Evolutionary conservation across 2,797 vertebrate genomes (phyloP), one percentile per base, ranked within the genome.

Genomic region (Coccyzus lansbergi): DNA sequence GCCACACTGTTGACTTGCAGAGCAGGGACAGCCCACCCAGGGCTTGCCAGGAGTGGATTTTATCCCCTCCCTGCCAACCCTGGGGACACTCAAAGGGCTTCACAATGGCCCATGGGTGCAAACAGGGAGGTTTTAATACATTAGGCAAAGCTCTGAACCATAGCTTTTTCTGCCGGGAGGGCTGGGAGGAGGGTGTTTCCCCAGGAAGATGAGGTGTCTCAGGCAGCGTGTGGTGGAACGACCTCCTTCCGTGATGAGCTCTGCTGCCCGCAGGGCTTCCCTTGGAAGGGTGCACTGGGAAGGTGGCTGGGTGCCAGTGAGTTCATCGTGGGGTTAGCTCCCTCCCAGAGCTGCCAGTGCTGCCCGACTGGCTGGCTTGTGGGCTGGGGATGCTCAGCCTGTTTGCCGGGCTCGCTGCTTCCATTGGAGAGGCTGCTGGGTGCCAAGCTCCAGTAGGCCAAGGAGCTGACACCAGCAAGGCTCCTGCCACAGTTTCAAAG

Each of bases 311-410:
- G 46, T 80, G 58, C 29, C 2, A 11, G 44, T 93, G 96, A 95
- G 96, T 91, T 96, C 94, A 91, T 69, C 4, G 1, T 46, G 79
- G 83, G 95, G 96, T 96, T 77, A 96, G 83, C 9, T 67, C 59
- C 63, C 46, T 83, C 55, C 38, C 2, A 4, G 46, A 90, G 76
- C 88, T 74, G 64, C 56, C 88, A 51, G 83, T 0, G 0, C 75
- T 79, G 70, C 69, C 75, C 3, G 6, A 79, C 84, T 7, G 5
- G 72, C 68, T 2, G 0, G 71, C 29, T 71, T 8, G 6, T 0
- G 0, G 53, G 69, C 76, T 83, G 80, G 38, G 76, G 88, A 55
- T 6, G 69, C 72, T 83, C 40, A 36, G 74, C 94, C 85, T 78
- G 95, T 94, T 96, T 75, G 70, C 85, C 67, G 38, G 70, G 62